Conservation (phyloP, 1,140 invertebrate genomes). For the Acyrthosiphon pisum region DNA sequence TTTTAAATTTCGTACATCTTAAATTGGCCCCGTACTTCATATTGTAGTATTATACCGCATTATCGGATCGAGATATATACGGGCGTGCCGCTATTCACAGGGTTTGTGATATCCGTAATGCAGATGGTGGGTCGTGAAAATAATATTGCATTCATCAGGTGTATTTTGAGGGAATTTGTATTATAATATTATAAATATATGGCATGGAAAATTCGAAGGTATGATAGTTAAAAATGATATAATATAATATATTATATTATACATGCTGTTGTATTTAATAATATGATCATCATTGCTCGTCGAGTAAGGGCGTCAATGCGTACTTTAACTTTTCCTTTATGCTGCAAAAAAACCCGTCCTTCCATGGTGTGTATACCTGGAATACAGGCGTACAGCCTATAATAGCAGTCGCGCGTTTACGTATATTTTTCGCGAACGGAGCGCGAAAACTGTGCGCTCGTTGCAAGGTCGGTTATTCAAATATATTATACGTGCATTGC, state of each 20-base stretch:
- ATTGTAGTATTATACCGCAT: too few species aligned
- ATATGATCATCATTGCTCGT: background rate
- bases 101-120: background rate
- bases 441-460: background rate
- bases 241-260: background rate
- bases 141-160: background rate
- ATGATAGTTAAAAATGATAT: background rate
- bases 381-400: background rate
- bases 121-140: background rate
- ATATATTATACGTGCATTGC: background rate
- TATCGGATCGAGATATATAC: background rate
- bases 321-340: background rate
- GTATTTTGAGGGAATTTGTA: background rate
- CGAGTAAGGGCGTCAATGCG: background rate
- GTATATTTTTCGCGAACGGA: conserved; percentile 17
- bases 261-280: too few species aligned
- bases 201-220: background rate
- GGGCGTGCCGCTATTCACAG: background rate
- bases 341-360: background rate
- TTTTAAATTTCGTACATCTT: background rate
- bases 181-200: background rate
- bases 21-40: background rate
- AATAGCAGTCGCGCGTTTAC: background rate
- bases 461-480: conserved; percentile 37
- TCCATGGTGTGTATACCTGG: background rate